A percentile compares a stretch with the other conserved stretches of the same genome.
Conservation (phyloP, 2,113 vertebrate species). For the Bucco capensis region DNA sequence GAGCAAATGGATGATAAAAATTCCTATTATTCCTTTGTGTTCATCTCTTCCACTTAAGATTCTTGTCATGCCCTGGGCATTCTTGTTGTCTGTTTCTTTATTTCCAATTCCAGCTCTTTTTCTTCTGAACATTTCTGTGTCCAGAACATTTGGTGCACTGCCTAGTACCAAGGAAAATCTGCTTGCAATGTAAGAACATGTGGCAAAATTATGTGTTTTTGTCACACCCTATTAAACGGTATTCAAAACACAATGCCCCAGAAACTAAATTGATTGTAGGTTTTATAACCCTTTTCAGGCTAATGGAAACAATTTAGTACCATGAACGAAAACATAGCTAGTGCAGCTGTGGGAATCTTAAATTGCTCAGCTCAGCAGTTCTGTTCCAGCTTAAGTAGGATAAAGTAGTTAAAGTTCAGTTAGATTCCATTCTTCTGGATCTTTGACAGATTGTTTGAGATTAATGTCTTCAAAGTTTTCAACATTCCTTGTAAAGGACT, state of each 20-base stretch:
- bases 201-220: constrained; percentile 76
- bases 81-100: constrained; percentile 30
- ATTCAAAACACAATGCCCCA: constrained; percentile 78
- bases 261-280: constrained; percentile 77
- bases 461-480: constrained; percentile 63
- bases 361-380: constrained; percentile 59
- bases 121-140: neutral
- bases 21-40: constrained; percentile 21
- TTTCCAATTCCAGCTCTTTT: constrained; percentile 40
- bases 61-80: constrained; percentile 34
- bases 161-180: constrained; percentile 52
- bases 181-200: constrained; percentile 68
- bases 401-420: constrained; percentile 66
- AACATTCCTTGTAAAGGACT: constrained; percentile 33
- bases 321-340: constrained; percentile 66
- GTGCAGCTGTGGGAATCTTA: constrained; percentile 63
- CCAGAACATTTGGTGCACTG: constrained; percentile 46
- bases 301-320: constrained; percentile 76
- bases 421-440: constrained; percentile 56
- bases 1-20: constrained; percentile 44
- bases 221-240: constrained; percentile 75
- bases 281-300: constrained; percentile 75
- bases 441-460: constrained; percentile 61
- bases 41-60: constrained; percentile 48
- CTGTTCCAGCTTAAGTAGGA: constrained; percentile 50